Percentiles rank a stretch among this genome's conserved stretches.
Conservation (phyloP, 2,113 vertebrate species). For the Scalopus aquaticus region DNA sequence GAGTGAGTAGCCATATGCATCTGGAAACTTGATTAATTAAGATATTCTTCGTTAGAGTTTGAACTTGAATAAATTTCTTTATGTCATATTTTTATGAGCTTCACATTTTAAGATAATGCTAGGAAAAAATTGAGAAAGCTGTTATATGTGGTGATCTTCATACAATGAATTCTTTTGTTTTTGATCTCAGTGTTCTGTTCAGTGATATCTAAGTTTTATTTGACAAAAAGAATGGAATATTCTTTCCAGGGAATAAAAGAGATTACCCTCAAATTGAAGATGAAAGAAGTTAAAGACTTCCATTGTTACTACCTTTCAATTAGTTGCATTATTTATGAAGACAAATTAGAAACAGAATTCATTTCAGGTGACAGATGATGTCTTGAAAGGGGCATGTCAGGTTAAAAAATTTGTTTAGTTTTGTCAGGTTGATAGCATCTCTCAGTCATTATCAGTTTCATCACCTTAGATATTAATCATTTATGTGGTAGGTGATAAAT, state of each 20-base stretch:
- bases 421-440: slow-evolving; percentile 70
- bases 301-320: slow-evolving; percentile 75
- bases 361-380: slow-evolving; percentile 73
- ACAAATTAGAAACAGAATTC: slow-evolving; percentile 78
- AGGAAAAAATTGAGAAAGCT: background rate
- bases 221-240: background rate
- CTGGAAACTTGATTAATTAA: slow-evolving; percentile 19
- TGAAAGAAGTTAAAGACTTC: slow-evolving; percentile 71
- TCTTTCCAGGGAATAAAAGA: slow-evolving; percentile 51
- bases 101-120: slow-evolving; percentile 45
- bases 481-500: slow-evolving; percentile 11
- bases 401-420: slow-evolving; percentile 75
- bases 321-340: slow-evolving; percentile 80
- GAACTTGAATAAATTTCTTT: slow-evolving; percentile 49
- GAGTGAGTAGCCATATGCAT: background rate
- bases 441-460: slow-evolving; percentile 72
- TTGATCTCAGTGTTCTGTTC: slow-evolving; percentile 52
- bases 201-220: slow-evolving; percentile 41
- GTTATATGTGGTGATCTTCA: background rate
- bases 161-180: slow-evolving; percentile 50
- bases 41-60: background rate
- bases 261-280: slow-evolving; percentile 57
- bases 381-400: slow-evolving; percentile 66
- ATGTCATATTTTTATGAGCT: slow-evolving; percentile 20
- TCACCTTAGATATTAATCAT: slow-evolving; percentile 34